Base-by-base conservation (phyloP, 2,113 vertebrate genomes). In the Xiphophorus couchianus region DNA sequence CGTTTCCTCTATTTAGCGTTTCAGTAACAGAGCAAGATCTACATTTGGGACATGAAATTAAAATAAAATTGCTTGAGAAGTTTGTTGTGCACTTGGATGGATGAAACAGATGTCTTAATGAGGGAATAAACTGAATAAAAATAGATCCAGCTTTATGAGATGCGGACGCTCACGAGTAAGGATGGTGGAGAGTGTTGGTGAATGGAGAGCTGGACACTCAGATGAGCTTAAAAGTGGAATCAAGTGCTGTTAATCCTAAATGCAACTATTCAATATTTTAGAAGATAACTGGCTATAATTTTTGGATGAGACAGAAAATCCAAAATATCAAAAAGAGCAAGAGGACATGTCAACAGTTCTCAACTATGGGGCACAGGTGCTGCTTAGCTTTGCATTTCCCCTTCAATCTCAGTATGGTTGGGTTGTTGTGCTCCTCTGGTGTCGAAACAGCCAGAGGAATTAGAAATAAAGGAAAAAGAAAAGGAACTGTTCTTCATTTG, bases 331-430 rank as follows among this genome's bases (percentile, higher is more conserved):
- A 78, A 68, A 31, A 42, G 37, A 37, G 44, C 77, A 70, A 28
- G 78, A 73, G 10, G 74, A 70, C 64, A 62, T 61, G 77, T 51
- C 66, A 62, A 70, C 63, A 66, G 54, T 74, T 66, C 66, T 81
- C 67, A 81, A 87, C 87, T 86, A 86, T 86, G 88, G 48, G 81
- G 51, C 83, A 73, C 71, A 73, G 79, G 73, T 30, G 12, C 27
- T 66, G 74, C 39, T 9, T 69, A 51, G 33, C 27, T 19, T 73
- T 7, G 5, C 42, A 63, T 66, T 66, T 68, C 44, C 19, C 44
- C 17, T 79, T 17, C 54, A 58, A 10, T 58, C 22, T 58, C 51
- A 10, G 51, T 73, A 63, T 7, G 70, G 76, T 77, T 35, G 78
- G 67, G 71, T 48, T 86, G 70, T 69, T 60, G 66, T 74, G 12